These are phyloP conservation scores for Apistogramma diplotaenia DNA, from an alignment of 2,113 vertebrate genomes.

Conservation along the genomic window DNA sequence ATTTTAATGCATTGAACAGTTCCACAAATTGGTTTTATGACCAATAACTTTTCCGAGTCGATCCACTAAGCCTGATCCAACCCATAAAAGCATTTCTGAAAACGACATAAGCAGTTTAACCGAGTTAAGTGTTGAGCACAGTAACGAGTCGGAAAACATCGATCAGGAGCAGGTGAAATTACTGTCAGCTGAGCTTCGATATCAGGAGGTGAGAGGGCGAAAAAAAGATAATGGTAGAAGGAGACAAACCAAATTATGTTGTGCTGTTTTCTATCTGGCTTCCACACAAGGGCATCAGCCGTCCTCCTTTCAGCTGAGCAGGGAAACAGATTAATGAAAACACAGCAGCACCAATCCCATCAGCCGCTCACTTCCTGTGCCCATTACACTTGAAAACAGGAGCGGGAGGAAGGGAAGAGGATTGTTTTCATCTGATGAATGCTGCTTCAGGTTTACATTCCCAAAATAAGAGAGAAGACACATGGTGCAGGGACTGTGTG, in stretches of 20 bases:
- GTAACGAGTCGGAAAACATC: not conserved
- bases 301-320: constrained; percentile 31
- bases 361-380: not conserved
- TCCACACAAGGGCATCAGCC: not conserved
- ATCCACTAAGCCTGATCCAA: not conserved
- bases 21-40: not conserved
- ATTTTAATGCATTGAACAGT: too few relatives aligned
- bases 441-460: constrained; percentile 12
- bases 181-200: not conserved
- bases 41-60: not conserved
- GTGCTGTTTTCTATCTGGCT: not conserved
- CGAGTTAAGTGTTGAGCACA: not conserved
- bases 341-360: constrained; percentile 14
- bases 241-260: not conserved
- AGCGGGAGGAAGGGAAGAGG: not conserved
- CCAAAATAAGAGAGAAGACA: not conserved
- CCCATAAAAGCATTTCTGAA: not conserved
- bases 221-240: not conserved
- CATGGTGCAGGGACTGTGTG: not conserved
- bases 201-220: not conserved
- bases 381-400: not conserved
- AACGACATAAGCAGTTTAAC: not conserved
- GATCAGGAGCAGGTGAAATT: not conserved
- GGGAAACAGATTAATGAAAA: constrained; percentile 29
- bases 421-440: constrained; percentile 10